These are phyloP conservation scores for Zygothrica quintamaculata DNA, from an alignment of 2,888 invertebrate genomes.

Conservation along the genomic window DNA sequence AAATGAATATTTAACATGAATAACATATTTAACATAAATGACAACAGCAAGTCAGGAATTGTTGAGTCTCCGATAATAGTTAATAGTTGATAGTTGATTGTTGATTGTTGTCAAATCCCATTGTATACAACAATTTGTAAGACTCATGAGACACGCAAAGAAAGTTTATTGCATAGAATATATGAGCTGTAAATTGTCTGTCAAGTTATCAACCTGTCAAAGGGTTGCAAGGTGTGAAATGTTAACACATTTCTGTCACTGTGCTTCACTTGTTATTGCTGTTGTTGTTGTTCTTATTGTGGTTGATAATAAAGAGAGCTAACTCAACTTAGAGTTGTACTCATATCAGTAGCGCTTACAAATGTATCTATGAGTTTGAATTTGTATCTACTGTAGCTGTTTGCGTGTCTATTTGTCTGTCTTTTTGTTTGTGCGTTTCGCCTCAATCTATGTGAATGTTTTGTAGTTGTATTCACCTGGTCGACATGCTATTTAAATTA, in stretches of 20 bases:
- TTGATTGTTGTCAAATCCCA: too few species aligned
- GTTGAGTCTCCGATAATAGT: too few species aligned
- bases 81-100: too few species aligned
- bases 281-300: slow-evolving; percentile 14
- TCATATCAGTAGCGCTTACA: slow-evolving; percentile 12
- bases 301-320: slow-evolving; percentile 9
- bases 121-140: slow-evolving; percentile 2
- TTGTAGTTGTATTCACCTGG: slow-evolving; percentile 20
- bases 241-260: neutral
- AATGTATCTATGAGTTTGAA: slow-evolving; percentile 24
- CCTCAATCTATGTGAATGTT: neutral
- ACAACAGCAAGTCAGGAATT: too few species aligned
- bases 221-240: slow-evolving; percentile 39
- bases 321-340: neutral
- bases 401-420: slow-evolving; percentile 1
- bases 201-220: slow-evolving; percentile 45
- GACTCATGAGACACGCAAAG: slow-evolving; percentile 40
- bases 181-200: slow-evolving; percentile 43
- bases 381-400: slow-evolving; percentile 13
- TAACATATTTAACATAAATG: too few species aligned
- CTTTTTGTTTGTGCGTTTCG: too few species aligned
- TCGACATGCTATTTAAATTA: slow-evolving; percentile 70
- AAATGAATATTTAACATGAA: too few species aligned
- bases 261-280: slow-evolving; percentile 16
- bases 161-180: slow-evolving; percentile 36